Percentiles rank a stretch among this genome's conserved stretches.
phyloP scores from a whole-genome alignment of 2,888 invertebrate genomes.

The Caenorhabditis sp. region DNA sequence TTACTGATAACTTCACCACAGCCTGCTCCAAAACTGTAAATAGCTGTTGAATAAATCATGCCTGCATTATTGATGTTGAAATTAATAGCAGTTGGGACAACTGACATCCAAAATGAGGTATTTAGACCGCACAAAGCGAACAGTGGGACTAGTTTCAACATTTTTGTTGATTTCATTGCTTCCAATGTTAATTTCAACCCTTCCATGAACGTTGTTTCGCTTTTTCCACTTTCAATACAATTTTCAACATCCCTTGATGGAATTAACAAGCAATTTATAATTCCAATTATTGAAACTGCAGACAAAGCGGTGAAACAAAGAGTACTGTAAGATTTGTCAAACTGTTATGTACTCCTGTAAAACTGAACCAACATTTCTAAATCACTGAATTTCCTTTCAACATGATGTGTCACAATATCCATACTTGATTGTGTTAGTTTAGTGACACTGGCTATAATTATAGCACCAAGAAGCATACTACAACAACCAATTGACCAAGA shows the following conservation, averaged over 20 bases:
- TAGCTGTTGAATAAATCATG: slow-evolving; percentile 39
- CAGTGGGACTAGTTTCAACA: slow-evolving; percentile 35
- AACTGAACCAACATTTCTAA: slow-evolving; percentile 27
- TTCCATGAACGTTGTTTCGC: slow-evolving; percentile 12
- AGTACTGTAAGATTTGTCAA: too few species aligned
- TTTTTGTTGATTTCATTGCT: slow-evolving; percentile 19
- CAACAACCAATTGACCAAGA: slow-evolving; percentile 46
- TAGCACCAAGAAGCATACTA: slow-evolving; percentile 34
- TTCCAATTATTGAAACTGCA: slow-evolving; percentile 29
- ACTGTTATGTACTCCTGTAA: too few species aligned
- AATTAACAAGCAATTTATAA: slow-evolving; percentile 36
- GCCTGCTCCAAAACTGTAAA: slow-evolving; percentile 45
- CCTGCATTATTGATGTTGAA: slow-evolving; percentile 41
- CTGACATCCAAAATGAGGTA: slow-evolving; percentile 49
- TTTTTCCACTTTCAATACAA: slow-evolving; percentile 39
- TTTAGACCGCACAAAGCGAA: slow-evolving; percentile 40
- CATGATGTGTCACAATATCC: slow-evolving; percentile 2
- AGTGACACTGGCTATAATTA: slow-evolving; percentile 23
- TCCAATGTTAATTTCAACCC: slow-evolving; percentile 16
- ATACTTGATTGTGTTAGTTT: slow-evolving; percentile 1
- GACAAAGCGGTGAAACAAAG: too few species aligned
- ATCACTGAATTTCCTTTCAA: slow-evolving; percentile 35
- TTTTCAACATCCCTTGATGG: slow-evolving; percentile 43
- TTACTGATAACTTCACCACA: slow-evolving; percentile 48
- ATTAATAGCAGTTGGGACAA: slow-evolving; percentile 51